Evolutionary conservation across 2,888 invertebrate species (phyloP).

Genomic region (Platycheirus rosarum): DNA sequence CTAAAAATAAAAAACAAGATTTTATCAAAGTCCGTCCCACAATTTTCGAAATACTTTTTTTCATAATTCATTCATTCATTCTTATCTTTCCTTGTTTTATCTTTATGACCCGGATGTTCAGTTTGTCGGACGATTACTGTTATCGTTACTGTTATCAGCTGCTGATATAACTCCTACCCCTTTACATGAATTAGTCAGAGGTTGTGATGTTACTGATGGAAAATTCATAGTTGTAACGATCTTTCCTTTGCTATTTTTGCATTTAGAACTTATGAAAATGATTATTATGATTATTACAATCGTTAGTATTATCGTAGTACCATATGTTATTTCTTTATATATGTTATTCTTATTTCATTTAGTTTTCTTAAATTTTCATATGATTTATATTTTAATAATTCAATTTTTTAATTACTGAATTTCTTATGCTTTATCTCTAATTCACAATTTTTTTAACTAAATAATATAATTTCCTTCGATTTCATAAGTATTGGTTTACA

Average conservation of each 20-base stretch:
- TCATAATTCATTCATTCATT: too few species aligned
- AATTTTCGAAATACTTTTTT: too few species aligned
- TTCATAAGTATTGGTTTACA: neutral
- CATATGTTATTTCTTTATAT: neutral
- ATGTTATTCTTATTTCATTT: neutral
- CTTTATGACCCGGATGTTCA: too few species aligned
- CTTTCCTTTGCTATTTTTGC: neutral
- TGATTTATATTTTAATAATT: neutral
- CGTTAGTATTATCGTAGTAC: conserved; percentile 1
- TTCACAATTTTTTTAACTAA: neutral
- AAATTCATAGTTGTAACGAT: neutral
- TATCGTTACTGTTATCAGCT: conserved; percentile 1
- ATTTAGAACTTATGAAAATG: neutral
- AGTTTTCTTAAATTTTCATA: neutral
- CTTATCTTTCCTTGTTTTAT: too few species aligned
- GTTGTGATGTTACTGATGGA: neutral
- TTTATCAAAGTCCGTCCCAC: too few species aligned
- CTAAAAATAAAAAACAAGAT: too few species aligned
- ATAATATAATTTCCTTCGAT: neutral
- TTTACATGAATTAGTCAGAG: neutral
- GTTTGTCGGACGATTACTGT: neutral
- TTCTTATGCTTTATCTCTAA: neutral
- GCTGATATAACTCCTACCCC: neutral
- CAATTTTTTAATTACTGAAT: neutral
- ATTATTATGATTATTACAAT: neutral